These are phyloP conservation scores for Yponomeuta plumbellus DNA, from an alignment of 2,888 invertebrate species.

Conservation along the genomic window DNA sequence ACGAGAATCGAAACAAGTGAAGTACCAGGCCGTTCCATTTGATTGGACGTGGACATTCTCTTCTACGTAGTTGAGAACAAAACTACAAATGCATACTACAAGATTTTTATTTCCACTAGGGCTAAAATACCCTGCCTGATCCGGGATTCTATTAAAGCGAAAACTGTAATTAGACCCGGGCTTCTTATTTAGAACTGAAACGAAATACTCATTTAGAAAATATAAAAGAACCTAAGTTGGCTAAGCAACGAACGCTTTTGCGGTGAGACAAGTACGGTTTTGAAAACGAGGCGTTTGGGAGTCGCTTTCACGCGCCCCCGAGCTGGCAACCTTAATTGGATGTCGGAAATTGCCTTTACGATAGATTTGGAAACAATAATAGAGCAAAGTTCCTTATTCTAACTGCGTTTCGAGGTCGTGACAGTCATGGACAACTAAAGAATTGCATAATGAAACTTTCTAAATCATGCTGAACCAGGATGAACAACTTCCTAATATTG, in stretches of 20 bases:
- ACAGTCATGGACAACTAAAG: neutral
- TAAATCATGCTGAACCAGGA: slow-evolving; percentile 4
- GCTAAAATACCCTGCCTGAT: too few relatives aligned
- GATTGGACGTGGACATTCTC: slow-evolving; percentile 22
- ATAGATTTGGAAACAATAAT: neutral
- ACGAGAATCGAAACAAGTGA: slow-evolving; percentile 25
- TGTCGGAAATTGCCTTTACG: neutral
- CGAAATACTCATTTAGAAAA: too few relatives aligned
- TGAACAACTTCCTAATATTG: slow-evolving; percentile 1
- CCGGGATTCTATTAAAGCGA: too few relatives aligned
- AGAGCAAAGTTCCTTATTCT: neutral
- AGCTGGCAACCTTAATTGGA: neutral
- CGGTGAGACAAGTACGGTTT: neutral
- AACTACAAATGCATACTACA: too few relatives aligned
- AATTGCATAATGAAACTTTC: slow-evolving; percentile 4
- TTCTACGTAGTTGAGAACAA: neutral
- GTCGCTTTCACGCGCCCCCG: neutral
- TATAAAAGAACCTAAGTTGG: too few relatives aligned
- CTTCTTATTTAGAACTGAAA: too few relatives aligned
- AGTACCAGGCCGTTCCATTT: slow-evolving; percentile 34
- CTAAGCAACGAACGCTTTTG: neutral
- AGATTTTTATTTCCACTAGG: too few relatives aligned
- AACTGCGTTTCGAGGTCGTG: neutral
- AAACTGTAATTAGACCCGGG: too few relatives aligned
- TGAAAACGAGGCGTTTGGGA: neutral